Conservation (phyloP, 2,113 vertebrate species). For the Cricetomys ansorgei region DNA sequence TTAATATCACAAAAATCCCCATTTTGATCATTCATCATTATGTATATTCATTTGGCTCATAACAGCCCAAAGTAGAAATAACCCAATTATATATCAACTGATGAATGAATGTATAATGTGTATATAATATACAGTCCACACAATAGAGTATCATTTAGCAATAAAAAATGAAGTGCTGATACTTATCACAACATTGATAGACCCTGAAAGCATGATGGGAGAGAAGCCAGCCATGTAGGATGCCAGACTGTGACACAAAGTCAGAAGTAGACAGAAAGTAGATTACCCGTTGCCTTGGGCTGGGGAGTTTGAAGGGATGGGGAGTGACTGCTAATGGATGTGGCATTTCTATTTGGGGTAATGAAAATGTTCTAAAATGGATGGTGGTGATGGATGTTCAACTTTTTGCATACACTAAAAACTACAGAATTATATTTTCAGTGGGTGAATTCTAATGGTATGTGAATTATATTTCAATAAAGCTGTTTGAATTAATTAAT, state of each 20-base stretch:
- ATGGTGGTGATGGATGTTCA: not conserved
- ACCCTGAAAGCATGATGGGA: not conserved
- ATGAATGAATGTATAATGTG: not conserved
- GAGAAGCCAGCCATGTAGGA: not conserved
- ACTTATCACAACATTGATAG: not conserved
- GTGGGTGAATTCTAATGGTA: slow-evolving; percentile 40
- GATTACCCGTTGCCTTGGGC: not conserved
- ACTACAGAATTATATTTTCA: slow-evolving; percentile 37
- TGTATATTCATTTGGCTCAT: not conserved
- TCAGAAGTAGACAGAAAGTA: not conserved
- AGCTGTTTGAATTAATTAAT: slow-evolving; percentile 56
- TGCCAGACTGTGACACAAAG: not conserved
- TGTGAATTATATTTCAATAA: slow-evolving; percentile 64
- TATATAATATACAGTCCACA: not conserved
- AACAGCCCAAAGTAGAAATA: not conserved
- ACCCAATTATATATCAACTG: not conserved
- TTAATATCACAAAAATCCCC: not conserved
- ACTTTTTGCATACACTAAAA: slow-evolving; percentile 7
- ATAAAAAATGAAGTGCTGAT: not conserved
- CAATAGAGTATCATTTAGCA: not conserved
- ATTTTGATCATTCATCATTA: not conserved
- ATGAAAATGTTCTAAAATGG: slow-evolving; percentile 33
- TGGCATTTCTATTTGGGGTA: not conserved
- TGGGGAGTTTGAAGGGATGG: not conserved
- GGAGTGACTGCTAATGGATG: not conserved